A percentile compares a stretch with the other conserved stretches of the same genome.
Evolutionary conservation across 2,113 vertebrate genomes (phyloP).

Genomic region (Perca flavescens): DNA sequence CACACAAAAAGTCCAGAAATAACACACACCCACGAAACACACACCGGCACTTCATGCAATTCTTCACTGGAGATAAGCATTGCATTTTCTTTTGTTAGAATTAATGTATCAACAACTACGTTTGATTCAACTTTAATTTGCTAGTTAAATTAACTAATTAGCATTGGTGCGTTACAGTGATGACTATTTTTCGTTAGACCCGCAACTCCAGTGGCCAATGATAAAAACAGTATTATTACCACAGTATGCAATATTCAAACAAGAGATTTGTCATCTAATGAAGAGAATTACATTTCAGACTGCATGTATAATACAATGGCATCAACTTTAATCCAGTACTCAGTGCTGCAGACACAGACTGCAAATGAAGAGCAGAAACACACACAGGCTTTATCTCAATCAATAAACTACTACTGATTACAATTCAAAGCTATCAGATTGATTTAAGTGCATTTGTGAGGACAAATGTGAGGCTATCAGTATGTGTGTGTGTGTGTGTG

Average conservation of each 20-base stretch:
- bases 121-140: slow-evolving; percentile 70
- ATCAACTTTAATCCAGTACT: slow-evolving; percentile 74
- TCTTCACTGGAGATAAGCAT: slow-evolving; percentile 45
- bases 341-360: slow-evolving; percentile 61
- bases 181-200: slow-evolving; percentile 66
- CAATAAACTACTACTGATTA: slow-evolving; percentile 60
- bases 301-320: slow-evolving; percentile 77
- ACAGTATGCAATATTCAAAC: slow-evolving; percentile 82
- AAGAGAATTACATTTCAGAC: slow-evolving; percentile 81
- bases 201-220: slow-evolving; percentile 62
- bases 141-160: slow-evolving; percentile 75
- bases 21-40: slow-evolving; percentile 16
- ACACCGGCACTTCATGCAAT: slow-evolving; percentile 38
- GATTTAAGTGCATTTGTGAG: slow-evolving; percentile 27
- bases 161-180: slow-evolving; percentile 60
- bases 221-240: slow-evolving; percentile 80
- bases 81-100: slow-evolving; percentile 50
- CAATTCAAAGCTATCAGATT: slow-evolving; percentile 46
- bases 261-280: slow-evolving; percentile 81
- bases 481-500: not conserved
- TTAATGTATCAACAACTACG: slow-evolving; percentile 64
- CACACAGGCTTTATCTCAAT: slow-evolving; percentile 67
- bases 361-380: slow-evolving; percentile 66
- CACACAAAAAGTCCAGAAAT: slow-evolving; percentile 35
- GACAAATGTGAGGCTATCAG: slow-evolving; percentile 8